Base-by-base conservation (phyloP, 2,888 invertebrate species). In the Epinotia nisella region DNA sequence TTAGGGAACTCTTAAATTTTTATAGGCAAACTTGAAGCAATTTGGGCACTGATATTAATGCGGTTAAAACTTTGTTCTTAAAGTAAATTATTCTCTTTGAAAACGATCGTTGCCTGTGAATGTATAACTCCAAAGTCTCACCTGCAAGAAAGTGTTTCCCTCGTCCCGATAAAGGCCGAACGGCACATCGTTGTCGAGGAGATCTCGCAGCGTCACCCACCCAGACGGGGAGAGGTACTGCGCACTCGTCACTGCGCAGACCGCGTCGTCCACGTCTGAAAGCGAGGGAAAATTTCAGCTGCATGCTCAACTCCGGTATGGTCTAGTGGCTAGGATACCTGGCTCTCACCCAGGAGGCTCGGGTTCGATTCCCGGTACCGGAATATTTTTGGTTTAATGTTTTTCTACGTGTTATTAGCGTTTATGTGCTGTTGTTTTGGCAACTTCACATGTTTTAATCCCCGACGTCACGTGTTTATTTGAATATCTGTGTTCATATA, bases 221-320 rank as follows among this genome's bases (percentile, higher is more conserved):
- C 98, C 98, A 11, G 95, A 94, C 49, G 95, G 93, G 0, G 97
- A 96, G 76, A 98, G 91, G 87, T 96, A 97, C 87, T 97, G 97
- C 10, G 97, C 97, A 72, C 96, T 96, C 2, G 97, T 97, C 71
- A 98, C 97, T 1, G 97, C 97, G 85, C 98, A 98, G 15, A 97
- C 95, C 3, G 97, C 97, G 29, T 96, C 96, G 75, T 95, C 95
- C 9, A 96, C 95, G 78, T 96, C 97, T 97, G 81, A 3, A 87
- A 76, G 72, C 13, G 72, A 73, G 59, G 51, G 61, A 53, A 17
- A 29, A 74, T 78, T 79, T 79, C 55, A 56, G 17, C 17, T 0
- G 0, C 0, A 0, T 1, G 0, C 0, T 0, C 21, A 78, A 83
- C 87, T 94, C 94, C 94, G 93, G 92, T 94, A 94, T 94, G 94